Base-by-base conservation (phyloP, 2,113 vertebrate genomes). In the Cinclus mexicanus region DNA sequence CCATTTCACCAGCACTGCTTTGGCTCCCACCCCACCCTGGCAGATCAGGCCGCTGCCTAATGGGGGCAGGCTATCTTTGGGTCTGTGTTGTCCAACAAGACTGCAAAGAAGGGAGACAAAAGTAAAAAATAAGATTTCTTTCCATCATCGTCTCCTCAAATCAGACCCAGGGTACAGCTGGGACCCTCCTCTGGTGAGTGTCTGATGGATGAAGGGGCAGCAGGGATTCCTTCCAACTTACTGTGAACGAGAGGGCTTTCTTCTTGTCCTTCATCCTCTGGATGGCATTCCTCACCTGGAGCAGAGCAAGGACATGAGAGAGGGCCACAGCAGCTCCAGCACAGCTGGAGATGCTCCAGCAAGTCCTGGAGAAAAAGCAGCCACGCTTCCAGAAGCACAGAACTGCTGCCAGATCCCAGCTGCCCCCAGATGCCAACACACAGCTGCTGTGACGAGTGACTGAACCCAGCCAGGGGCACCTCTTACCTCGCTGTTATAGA, bases 401-500 rank as follows among this genome's bases (percentile, higher is more conserved):
- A 37, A 37, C 35, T 37, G 22, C 64, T 67, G 13, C 59, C 24
- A 33, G 47, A 26, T 3, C 39, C 61, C 91, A 72, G 57, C 52
- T 18, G 4, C 22, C 31, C 47, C 11, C 22, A 0, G 3, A 4
- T 26, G 37, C 69, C 25, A 26, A 1, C 5, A 11, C 49, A 8
- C 2, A 4, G 59, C 18, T 33, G 10, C 49, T 81, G 29, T 6
- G n/a, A 35, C 0, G 3, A 71, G 92, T 5, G 63, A 11, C 17
- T 3, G 29, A 47, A 6, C 3, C 8, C 90, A 55, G 49, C 5
- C 49, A 44, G 49, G 18, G 29, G 1, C 49, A 23, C 1, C 53
- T 42, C 98, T 97, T 98, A 99, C 98, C 98, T 99, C 99, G 11
- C 98, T 98, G 87, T 99, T 99, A 93, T 98, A 99, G 96, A 98